Evolutionary conservation across 2,888 invertebrate genomes (phyloP).

Genomic region (Cistogaster globosa): DNA sequence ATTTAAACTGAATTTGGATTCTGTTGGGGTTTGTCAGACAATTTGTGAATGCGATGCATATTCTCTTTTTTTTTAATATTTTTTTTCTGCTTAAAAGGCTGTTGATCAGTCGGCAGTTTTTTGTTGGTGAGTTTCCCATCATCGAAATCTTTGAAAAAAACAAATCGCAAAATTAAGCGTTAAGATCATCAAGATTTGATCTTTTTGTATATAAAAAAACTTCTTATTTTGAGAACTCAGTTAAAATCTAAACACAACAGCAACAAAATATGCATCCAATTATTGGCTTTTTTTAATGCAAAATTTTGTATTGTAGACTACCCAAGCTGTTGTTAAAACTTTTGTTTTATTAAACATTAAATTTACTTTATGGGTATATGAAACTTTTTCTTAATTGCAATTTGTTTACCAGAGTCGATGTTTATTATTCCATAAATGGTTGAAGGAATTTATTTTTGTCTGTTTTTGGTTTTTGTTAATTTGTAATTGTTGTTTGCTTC

Average conservation of each 20-base stretch:
- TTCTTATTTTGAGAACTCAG: conserved; percentile 20
- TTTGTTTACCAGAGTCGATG: conserved; percentile 3
- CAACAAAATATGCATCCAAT: conserved; percentile 1
- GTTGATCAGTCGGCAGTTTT: conserved; percentile 69
- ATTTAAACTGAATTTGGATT: conserved; percentile 13
- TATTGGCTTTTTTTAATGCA: conserved; percentile 46
- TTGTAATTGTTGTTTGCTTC: not conserved
- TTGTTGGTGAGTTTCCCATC: conserved; percentile 76
- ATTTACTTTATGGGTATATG: not conserved
- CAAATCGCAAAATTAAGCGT: conserved; percentile 78
- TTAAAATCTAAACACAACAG: too few relatives aligned
- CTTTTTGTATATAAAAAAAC: conserved; percentile 63
- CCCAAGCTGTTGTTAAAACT: conserved; percentile 15
- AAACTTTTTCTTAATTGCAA: conserved; percentile 52
- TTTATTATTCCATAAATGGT: conserved; percentile 51
- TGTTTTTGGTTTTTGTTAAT: conserved; percentile 12
- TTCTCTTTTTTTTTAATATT: not conserved
- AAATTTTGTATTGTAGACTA: conserved; percentile 26
- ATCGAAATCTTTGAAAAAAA: conserved; percentile 47
- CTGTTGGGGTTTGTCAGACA: conserved; percentile 40
- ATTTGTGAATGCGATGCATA: conserved; percentile 47
- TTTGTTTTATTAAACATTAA: conserved; percentile 32
- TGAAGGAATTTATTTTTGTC: conserved; percentile 27
- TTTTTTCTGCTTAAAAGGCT: conserved; percentile 15
- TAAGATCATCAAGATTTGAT: conserved; percentile 78